Evolutionary conservation across 2,888 invertebrate species (phyloP), one percentile per base, ranked within the genome.

Genomic region (Calameuta pallipes): DNA sequence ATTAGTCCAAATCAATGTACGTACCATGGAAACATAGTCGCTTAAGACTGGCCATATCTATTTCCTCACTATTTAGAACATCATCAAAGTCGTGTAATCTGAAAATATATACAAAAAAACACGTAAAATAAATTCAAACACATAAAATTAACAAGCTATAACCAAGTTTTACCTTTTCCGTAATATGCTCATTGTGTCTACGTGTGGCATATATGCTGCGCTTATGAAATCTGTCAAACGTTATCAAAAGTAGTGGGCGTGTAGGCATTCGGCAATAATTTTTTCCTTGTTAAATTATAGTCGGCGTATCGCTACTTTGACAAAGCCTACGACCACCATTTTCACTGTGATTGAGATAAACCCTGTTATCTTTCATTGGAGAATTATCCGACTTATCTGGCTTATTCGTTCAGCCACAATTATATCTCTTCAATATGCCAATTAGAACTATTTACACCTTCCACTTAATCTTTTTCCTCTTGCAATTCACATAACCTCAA

Each of bases 21-120:
- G 92, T 93, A 97, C 97, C 97, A 92, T 96, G 95, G 88, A 97
- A 97, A 85, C 97, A 95, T 76, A 97, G 90, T 87, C 93, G 94
- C 87, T 94, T 94, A 23, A 98, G 92, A 83, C 93, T 92, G 76
- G 93, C 93, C 78, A 96, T 91, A 89, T 97, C 94, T 85, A 98
- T 95, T 78, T 94, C 94, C 85, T 97, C 96, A 83, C 94, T 92
- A 15, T 94, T 92, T 37, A 98, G 92, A 73, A 95, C 90, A 82
- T 95, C 95, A 91, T 97, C 95, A 90, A 97, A 97, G 86, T 96
- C 95, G 92, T 95, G 95, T 83, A 98, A 94, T 90, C 97, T 97
- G 91, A 35, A 94, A 93, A 76, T 81, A 84, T 81, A 83, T 77
- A 79, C 78, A 73, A 71, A 78, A 76, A 36, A 31, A 31, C 31